Evolutionary conservation across 2,888 invertebrate species (phyloP).

Genomic region (Hofmannophila pseudospretella): DNA sequence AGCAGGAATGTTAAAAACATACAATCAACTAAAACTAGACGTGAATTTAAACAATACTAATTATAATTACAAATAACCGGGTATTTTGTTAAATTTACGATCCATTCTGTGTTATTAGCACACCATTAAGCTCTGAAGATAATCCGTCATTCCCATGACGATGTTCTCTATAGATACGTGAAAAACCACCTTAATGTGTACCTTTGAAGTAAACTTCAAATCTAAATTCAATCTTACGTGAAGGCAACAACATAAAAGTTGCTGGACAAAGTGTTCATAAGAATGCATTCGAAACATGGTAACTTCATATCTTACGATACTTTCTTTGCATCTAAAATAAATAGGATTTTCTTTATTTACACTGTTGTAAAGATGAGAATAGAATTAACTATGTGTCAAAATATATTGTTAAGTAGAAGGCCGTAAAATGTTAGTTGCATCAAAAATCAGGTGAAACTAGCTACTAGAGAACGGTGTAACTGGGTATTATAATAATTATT

Average conservation of each 20-base stretch:
- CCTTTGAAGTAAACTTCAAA: not conserved
- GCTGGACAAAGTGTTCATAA: not conserved
- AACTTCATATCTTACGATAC: slow-evolving; percentile 6
- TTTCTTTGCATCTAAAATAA: slow-evolving; percentile 6
- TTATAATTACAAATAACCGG: slow-evolving; percentile 31
- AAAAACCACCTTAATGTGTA: not conserved
- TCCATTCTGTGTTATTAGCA: slow-evolving; percentile 32
- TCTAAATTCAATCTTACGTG: not conserved
- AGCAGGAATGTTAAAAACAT: slow-evolving; percentile 13
- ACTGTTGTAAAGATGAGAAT: not conserved
- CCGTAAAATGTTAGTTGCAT: slow-evolving; percentile 1
- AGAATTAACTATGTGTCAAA: not conserved
- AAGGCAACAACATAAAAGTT: not conserved
- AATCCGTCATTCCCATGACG: slow-evolving; percentile 31
- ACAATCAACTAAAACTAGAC: slow-evolving; percentile 19
- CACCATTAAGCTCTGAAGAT: slow-evolving; percentile 25
- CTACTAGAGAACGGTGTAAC: slow-evolving; percentile 18
- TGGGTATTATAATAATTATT: slow-evolving; percentile 22
- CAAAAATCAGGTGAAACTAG: no score
- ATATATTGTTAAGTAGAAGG: not conserved
- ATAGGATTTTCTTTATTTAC: not conserved
- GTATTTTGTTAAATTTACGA: slow-evolving; percentile 33
- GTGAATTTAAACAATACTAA: slow-evolving; percentile 22
- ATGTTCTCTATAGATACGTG: slow-evolving; percentile 11
- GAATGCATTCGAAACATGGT: slow-evolving; percentile 8